Evolutionary conservation across 2,888 invertebrate species (phyloP), one percentile per base, ranked within the genome.

Genomic region (Leptinotarsa haldemani): DNA sequence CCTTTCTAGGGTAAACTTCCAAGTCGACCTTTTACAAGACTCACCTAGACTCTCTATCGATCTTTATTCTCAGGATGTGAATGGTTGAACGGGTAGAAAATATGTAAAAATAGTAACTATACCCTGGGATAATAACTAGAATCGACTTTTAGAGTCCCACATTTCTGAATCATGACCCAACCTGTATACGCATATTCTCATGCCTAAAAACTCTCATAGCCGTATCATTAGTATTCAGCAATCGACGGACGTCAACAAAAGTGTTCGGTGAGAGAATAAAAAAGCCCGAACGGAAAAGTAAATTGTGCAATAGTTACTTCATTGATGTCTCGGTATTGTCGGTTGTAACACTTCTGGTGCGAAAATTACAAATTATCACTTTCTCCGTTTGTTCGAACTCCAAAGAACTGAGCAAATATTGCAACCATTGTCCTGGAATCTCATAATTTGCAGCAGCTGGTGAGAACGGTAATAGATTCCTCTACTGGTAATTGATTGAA

Each of bases 281-380:
- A 73, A 74, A 70, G 61, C 56, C 58, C 63, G 74, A 74, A 70
- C 76, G 75, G 79, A 79, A 79, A 78, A 73, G 79, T 75, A 77
- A 71, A 82, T 85, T 85, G 83, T 81, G 83, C 84, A 84, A 84
- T 78, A 78, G 79, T 85, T 85, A 85, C 84, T 84, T 83, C 84
- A 85, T 83, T 82, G 78, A 78, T 80, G 81, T 80, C 81, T 79
- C 75, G 80, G 75, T 81, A 83, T 84, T 83, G 83, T 82, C 80
- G 79, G 82, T 81, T 82, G 82, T 81, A 83, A 82, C 81, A 82
- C 84, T 82, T 83, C 75, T 63, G 69, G 73, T 78, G 78, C 72
- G 78, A 80, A 78, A 71, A 77, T 77, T 80, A 72, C 70, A 74
- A 77, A 76, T 78, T 74, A 73, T 67, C 70, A 77, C 77, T 79